Evolutionary conservation across 1,140 invertebrate genomes (phyloP), one percentile per base, ranked within the genome.

Genomic region (Psix sp.): DNA sequence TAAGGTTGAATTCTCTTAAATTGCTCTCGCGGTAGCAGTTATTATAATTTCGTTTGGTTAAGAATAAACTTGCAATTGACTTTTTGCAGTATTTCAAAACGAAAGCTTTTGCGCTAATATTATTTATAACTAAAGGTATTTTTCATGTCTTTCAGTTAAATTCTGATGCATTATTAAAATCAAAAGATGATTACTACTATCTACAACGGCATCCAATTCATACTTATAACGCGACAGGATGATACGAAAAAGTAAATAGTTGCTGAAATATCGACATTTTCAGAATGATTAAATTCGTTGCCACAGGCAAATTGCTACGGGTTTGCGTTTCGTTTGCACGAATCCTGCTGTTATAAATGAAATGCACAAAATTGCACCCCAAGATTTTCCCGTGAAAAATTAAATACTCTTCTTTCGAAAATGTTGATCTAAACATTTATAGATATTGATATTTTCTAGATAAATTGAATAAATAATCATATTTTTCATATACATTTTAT

Each of bases 211-310:
- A 38, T 18, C 13, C 21, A 15, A 13, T 15, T 54, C n/a, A n/a
- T 10, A 24, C 10, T 40, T 31, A 42, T 56, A 52, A 52, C 26
- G 17, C 14, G 38, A 56, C 51, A 43, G 17, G 10, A 21, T 42
- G 51, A 35, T 45, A 17, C 7, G n/a, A 31, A 46, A 46, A 36
- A 35, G 17, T 36, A 11, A 43, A 45, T 45, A 16, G 20, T 18
- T n/a, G 18, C 0, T 45, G 29, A 45, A 57, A 45, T 57, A 57
- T 57, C 18, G 29, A 45, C 40, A 45, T 57, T 57, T 57, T 45
- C 40, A 57, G 38, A 57, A 57, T 57, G 52, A 57, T 57, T 57
- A 46, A 59, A 59, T 46, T 38, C 33, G 20, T 36, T 39, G 54
- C 54, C 31, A 43, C 39, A 26, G 40, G 52, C 40, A 45, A 24